A percentile compares a stretch with the other conserved stretches of the same genome.
Evolutionary conservation across 2,113 vertebrate genomes (phyloP).

Genomic region (Eretmochelys imbricata): DNA sequence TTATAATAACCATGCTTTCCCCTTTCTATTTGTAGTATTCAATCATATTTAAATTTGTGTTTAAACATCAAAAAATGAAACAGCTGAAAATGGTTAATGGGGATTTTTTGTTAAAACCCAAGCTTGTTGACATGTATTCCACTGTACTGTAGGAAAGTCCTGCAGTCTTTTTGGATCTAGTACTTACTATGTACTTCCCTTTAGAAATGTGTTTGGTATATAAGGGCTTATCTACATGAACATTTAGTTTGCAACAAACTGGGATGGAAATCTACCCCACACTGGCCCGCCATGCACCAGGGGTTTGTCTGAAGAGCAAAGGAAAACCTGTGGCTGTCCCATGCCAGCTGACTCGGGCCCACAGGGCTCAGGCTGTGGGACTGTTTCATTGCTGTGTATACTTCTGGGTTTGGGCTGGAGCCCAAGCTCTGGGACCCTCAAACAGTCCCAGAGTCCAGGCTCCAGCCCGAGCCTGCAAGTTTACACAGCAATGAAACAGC

Average conservation of each 20-base stretch:
- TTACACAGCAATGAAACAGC: too few relatives aligned
- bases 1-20: neutral
- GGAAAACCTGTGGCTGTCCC: neutral
- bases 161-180: neutral
- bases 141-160: neutral
- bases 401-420: neutral
- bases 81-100: neutral
- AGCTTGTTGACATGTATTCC: neutral
- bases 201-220: neutral
- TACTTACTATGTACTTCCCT: neutral
- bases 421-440: neutral
- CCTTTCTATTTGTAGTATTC: neutral
- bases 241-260: neutral
- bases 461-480: too few relatives aligned
- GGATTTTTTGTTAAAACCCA: neutral
- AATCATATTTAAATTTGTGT: neutral
- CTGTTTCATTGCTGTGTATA: neutral
- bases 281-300: neutral
- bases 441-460: too few relatives aligned
- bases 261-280: neutral
- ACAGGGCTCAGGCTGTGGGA: rapidly evolving
- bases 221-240: neutral
- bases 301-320: neutral
- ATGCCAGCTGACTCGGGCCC: neutral
- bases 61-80: neutral